Evolutionary conservation across 1,140 invertebrate genomes (phyloP), one percentile per base, ranked within the genome.

Genomic region (Mamestra configurata): DNA sequence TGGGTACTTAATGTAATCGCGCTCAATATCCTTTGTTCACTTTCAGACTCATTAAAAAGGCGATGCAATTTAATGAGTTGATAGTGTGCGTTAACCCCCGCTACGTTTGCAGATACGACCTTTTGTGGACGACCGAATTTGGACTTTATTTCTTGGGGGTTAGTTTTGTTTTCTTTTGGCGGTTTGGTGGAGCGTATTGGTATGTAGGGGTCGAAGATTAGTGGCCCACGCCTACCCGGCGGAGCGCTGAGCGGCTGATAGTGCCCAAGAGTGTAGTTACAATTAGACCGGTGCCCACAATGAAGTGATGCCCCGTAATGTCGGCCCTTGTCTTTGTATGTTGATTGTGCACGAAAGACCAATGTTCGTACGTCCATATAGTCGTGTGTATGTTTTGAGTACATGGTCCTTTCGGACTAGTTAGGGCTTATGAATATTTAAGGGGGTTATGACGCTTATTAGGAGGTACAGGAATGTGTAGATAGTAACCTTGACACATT

Each of bases 21-120:
- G 89, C 87, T 89, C 93, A 89, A 95, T 94, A 95, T 94, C 93
- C 93, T 94, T 95, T 95, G 92, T 94, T 94, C 91, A 93, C 92
- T 94, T 94, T 95, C 93, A 95, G 93, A 94, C 93, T 94, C 92
- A 95, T 95, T 95, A 94, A 95, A 95, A 94, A 95, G 92, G 92
- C 92, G 92, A 95, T 95, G 93, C 93, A 95, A 95, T 95, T 95
- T 95, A 95, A 95, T 94, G 92, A 94, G 90, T 92, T 94, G 93
- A 95, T 95, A 95, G 93, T 95, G 93, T 95, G 93, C 90, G 92
- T 95, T 93, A 90, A 89, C 91, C 92, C 92, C 78, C 90, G 89
- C 93, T 90, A 89, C 89, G 91, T 94, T 93, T 90, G 91, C 92
- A 89, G 91, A 95, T 93, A 93, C 86, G 66, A 79, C 27, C 66